Evolutionary conservation across 2,888 invertebrate species (phyloP).

Genomic region (Xylophagus ater): DNA sequence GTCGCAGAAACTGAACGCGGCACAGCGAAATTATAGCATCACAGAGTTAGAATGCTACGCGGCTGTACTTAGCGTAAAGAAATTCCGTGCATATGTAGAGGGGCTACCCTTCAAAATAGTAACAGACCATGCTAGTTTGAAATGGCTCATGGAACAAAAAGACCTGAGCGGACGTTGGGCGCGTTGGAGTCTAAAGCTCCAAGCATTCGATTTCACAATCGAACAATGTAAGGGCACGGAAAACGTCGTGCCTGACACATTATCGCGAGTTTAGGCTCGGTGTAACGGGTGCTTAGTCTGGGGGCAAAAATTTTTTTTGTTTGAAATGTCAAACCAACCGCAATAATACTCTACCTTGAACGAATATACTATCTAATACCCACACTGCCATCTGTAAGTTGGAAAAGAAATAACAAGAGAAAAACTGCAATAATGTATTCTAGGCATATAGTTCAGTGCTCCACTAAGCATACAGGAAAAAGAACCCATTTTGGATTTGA

Average conservation of each 20-base stretch:
- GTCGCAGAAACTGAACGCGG: conserved; percentile 6
- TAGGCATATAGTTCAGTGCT: too few species aligned
- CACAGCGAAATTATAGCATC: conserved; percentile 8
- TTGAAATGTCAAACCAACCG: too few species aligned
- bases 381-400: too few species aligned
- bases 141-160: conserved; percentile 22
- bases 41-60: conserved; percentile 23
- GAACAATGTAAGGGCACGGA: conserved; percentile 21
- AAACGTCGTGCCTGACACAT: conserved; percentile 23
- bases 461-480: too few species aligned
- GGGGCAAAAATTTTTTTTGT: too few species aligned
- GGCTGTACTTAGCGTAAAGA: conserved; percentile 21
- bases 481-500: too few species aligned
- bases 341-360: too few species aligned
- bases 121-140: conserved; percentile 22
- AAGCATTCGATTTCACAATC: conserved; percentile 19
- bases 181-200: conserved; percentile 14
- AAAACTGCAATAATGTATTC: too few species aligned
- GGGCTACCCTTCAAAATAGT: conserved; percentile 19
- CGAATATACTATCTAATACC: too few species aligned
- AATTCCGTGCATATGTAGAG: conserved; percentile 21
- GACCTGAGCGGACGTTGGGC: conserved; percentile 23
- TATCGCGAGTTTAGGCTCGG: conserved; percentile 20
- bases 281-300: too few species aligned
- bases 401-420: too few species aligned